Evolutionary conservation across 2,113 vertebrate genomes (phyloP), one percentile per base, ranked within the genome.

Genomic region (Pelobates fuscus): DNA sequence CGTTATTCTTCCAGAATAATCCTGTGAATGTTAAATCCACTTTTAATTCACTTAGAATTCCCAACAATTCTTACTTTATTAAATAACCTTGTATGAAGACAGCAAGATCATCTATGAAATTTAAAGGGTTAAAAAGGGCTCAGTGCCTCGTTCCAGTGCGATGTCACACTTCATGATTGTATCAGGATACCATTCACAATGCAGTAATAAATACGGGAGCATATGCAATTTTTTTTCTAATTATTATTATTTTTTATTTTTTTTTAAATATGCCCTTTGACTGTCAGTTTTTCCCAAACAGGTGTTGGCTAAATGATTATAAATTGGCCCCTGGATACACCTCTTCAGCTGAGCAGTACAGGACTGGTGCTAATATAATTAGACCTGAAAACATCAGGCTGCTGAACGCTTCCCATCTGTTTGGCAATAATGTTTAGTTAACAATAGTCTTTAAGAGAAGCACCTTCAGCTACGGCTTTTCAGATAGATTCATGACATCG

Each of bases 231-330:
- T 89, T 70, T 70, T 61, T n/a, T n/a, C n/a, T n/a, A n/a, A n/a
- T n/a, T n/a, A n/a, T n/a, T n/a, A n/a, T 37, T 37, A 37, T 37
- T 6, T 37, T 37, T 37, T 37, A 5, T 37, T 37, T 37, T 82
- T 91, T n/a, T 92, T 84, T 1, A 81, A 89, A 92, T 89, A 83
- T 92, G 91, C 89, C 91, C 91, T 92, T 93, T 94, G 91, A 94
- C 94, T 94, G 93, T 91, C 93, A 91, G 83, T 91, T 93, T 91
- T 90, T 92, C 94, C 94, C 89, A 96, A 98, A 96, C 96, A 98
- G 96, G 97, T 98, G 95, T 93, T 91, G 90, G 88, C 91, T 98
- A 98, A 98, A 98, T 98, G 94, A 95, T 96, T 96, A 97, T 97
- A 96, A 98, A 98, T 98, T 94, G 93, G 94, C 94, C 92, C 93